A percentile compares a stretch with the other conserved stretches of the same genome.
Conservation (phyloP, 53 echinoderm and acorn worm species). For the Henricia sp. region DNA sequence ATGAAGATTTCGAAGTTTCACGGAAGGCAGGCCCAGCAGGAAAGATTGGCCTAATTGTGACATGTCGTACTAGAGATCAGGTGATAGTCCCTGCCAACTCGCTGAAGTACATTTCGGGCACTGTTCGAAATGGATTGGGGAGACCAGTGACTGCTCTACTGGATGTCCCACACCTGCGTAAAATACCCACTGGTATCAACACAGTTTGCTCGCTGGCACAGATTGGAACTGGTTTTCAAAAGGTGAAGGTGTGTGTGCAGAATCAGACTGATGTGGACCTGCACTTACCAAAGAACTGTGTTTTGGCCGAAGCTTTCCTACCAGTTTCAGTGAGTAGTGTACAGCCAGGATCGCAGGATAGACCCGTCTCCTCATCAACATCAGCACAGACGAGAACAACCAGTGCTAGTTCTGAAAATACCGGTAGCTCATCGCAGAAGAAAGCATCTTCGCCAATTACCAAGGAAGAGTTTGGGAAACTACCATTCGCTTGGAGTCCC, state of each 20-base stretch:
- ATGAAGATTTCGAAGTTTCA: not conserved
- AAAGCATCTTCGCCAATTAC: not conserved
- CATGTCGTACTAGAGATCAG: not conserved
- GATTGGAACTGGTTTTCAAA: not conserved
- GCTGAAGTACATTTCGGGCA: too few species aligned
- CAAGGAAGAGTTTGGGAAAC: not conserved
- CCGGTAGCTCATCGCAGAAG: not conserved
- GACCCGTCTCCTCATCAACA: not conserved
- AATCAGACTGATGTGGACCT: not conserved
- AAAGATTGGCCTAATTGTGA: not conserved
- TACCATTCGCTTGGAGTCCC: slow-evolving; percentile 54
- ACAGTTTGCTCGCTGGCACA: not conserved
- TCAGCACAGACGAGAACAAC: not conserved
- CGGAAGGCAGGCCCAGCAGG: not conserved
- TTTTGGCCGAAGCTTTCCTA: not conserved
- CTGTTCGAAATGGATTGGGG: too few species aligned
- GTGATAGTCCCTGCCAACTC: not conserved
- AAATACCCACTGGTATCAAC: not conserved
- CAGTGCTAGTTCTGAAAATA: too few species aligned
- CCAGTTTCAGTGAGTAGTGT: not conserved
- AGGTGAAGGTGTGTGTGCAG: not conserved
- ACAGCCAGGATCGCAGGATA: not conserved
- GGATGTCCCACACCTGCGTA: not conserved
- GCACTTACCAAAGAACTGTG: not conserved
- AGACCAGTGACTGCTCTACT: not conserved